Evolutionary conservation across 2,113 vertebrate species (phyloP), one percentile per base, ranked within the genome.

Genomic region (Prochilodus magdalenae): DNA sequence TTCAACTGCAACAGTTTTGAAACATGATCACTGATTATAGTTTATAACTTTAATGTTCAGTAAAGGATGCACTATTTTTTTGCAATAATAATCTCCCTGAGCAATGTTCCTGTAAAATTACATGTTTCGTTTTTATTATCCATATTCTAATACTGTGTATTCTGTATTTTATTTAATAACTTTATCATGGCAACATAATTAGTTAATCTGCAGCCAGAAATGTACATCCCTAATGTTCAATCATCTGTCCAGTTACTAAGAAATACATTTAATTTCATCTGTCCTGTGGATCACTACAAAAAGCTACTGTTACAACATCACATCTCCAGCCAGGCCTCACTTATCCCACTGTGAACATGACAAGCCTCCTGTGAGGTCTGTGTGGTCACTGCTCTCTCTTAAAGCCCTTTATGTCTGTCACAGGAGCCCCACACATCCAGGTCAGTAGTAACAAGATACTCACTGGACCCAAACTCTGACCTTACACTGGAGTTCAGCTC

Each of bases 381-480:
- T 79, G 77, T 30, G 24, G 65, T 47, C 53, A 55, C 27, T 14
- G 26, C 26, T 60, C 49, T 47, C 47, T 27, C 83, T 75, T 22
- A 55, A 80, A 80, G 73, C 74, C 77, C 65, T 80, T 84, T 71
- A 75, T 60, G 65, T 71, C 79, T 76, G 79, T 79, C 75, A 72
- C 30, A 47, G 16, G 65, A 79, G 66, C 63, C 51, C 47, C 14
- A 62, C 70, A 55, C 77, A 30, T 78, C 53, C 44, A 65, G 69
- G 62, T 70, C 78, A 59, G 59, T 71, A 6, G 78, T 57, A 86
- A 84, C 62, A 71, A 27, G 63, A 86, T 65, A 79, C 82, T 63
- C 20, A 53, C 12, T 59, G 60, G 47, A 75, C 29, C 55, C 53
- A 36, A 30, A 81, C 85, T 74, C 67, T 86, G 76, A 88, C 71